Percentiles rank a stretch among this genome's conserved stretches.
These are phyloP conservation scores for Stigmatopora argus DNA, from an alignment of 2,113 vertebrate genomes.

Conservation along the genomic window DNA sequence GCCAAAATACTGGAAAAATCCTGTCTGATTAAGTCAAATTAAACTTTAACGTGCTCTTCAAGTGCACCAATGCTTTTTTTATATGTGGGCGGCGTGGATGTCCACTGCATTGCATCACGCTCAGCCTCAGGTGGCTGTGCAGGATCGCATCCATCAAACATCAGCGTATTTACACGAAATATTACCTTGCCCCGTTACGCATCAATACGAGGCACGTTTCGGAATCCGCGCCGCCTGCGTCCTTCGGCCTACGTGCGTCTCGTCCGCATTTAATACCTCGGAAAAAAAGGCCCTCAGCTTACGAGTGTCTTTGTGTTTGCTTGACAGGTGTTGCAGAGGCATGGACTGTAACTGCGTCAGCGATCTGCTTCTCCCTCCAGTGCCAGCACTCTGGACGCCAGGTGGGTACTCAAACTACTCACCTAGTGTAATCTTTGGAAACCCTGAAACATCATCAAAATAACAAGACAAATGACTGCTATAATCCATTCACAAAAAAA, in stretches of 20 bases:
- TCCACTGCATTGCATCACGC: slow-evolving; percentile 61
- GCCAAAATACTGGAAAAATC: slow-evolving; percentile 5
- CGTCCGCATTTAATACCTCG: slow-evolving; percentile 14
- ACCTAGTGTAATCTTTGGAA: not conserved
- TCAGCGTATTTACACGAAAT: slow-evolving; percentile 53
- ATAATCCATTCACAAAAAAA: too few relatives aligned
- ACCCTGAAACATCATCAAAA: not conserved
- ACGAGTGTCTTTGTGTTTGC: slow-evolving; percentile 5
- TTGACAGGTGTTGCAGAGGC: slow-evolving; percentile 66
- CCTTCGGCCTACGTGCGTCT: slow-evolving; percentile 43
- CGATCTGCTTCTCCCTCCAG: slow-evolving; percentile 84
- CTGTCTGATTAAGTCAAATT: slow-evolving; percentile 1
- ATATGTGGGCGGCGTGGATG: slow-evolving; percentile 42
- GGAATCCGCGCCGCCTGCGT: slow-evolving; percentile 19
- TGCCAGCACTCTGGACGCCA: slow-evolving; percentile 90
- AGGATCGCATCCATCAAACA: slow-evolving; percentile 60
- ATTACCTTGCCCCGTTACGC: slow-evolving; percentile 53
- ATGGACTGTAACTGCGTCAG: slow-evolving; percentile 94
- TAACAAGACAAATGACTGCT: not conserved
- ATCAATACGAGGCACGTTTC: slow-evolving; percentile 47
- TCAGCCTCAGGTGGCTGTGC: slow-evolving; percentile 50
- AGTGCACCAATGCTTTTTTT: slow-evolving; percentile 37
- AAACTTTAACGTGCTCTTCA: slow-evolving; percentile 37
- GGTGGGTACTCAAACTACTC: slow-evolving; percentile 63
- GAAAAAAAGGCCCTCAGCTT: not conserved